Evolutionary conservation across 2,113 vertebrate genomes (phyloP).

Genomic region (Butorides virescens): DNA sequence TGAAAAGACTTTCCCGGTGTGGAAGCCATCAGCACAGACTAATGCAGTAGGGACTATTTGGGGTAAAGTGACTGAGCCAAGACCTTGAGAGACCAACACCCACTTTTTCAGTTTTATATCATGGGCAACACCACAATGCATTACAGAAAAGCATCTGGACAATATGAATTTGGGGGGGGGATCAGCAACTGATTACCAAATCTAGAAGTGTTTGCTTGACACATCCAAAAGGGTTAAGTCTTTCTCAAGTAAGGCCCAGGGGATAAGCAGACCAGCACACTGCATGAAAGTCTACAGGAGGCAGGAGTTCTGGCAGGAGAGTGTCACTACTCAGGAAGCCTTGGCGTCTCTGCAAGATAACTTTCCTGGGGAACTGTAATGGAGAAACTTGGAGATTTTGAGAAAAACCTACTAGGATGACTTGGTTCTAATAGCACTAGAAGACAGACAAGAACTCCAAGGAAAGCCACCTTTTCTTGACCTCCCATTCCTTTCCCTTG

Average conservation of each 20-base stretch:
- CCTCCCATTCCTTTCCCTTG: neutral
- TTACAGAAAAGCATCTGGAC: neutral
- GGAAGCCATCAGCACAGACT: neutral
- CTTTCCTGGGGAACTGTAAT: neutral
- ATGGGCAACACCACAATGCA: neutral
- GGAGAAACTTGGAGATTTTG: neutral
- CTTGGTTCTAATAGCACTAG: neutral
- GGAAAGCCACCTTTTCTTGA: neutral
- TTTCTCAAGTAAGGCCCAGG: neutral
- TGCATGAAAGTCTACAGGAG: neutral
- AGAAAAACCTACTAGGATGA: neutral
- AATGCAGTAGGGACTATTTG: neutral
- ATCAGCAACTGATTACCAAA: neutral
- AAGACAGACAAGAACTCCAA: neutral
- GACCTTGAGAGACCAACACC: neutral
- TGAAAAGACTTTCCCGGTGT: neutral
- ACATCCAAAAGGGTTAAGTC: neutral
- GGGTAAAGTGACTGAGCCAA: neutral
- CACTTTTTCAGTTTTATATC: neutral
- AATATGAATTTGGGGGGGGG: neutral
- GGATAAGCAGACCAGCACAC: neutral
- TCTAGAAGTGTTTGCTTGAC: neutral
- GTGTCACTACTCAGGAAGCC: neutral
- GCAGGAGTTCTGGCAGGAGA: neutral
- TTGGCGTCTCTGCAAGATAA: neutral